Evolutionary conservation across 2,888 invertebrate genomes (phyloP).

Genomic region (Apamea crenata): DNA sequence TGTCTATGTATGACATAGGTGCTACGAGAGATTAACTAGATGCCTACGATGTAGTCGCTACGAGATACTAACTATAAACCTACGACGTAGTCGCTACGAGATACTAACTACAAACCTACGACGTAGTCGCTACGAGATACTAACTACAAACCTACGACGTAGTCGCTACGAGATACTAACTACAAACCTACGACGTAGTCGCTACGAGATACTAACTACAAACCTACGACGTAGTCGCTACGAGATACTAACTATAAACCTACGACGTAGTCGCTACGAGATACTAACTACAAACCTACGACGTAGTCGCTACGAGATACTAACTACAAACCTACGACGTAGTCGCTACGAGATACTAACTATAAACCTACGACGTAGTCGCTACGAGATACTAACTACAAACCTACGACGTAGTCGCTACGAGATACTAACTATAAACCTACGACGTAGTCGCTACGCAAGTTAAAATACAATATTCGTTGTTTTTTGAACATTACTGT

Average conservation of each 20-base stretch:
- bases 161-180: neutral
- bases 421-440: neutral
- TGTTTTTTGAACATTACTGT: neutral
- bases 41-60: neutral
- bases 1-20: neutral
- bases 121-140: neutral
- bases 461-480: neutral
- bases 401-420: neutral
- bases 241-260: neutral
- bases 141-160: neutral
- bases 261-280: neutral
- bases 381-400: neutral
- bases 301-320: neutral
- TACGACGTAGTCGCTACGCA: neutral
- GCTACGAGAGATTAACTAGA: neutral
- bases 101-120: neutral
- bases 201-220: neutral
- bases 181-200: accelerated
- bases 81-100: neutral
- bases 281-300: too few species aligned
- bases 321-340: neutral
- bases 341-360: neutral
- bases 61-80: neutral
- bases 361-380: neutral
- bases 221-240: neutral